A percentile compares a stretch with the other conserved stretches of the same genome.
phyloP scores from a whole-genome alignment of 2,888 invertebrate species.

The Epinotia brunnichana region DNA sequence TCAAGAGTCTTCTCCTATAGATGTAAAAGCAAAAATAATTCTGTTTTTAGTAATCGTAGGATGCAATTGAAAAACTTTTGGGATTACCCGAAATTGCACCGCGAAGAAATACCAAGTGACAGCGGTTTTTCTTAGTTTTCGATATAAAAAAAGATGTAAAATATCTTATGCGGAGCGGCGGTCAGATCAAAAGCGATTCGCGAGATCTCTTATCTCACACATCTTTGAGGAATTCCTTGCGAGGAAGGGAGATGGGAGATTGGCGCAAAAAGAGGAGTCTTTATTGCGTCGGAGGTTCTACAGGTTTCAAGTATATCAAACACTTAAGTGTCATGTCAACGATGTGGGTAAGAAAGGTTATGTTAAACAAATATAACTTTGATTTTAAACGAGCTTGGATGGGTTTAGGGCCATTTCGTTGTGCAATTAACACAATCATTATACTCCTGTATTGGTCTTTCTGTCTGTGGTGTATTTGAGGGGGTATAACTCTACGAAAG shows the following conservation, averaged over 20 bases:
- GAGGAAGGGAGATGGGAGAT: conserved; percentile 22
- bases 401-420: background rate
- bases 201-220: conserved; percentile 62
- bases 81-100: conserved; percentile 77
- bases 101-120: conserved; percentile 68
- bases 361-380: conserved; percentile 41
- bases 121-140: conserved; percentile 74
- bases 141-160: conserved; percentile 67
- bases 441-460: background rate
- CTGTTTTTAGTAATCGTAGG: conserved; percentile 65
- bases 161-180: conserved; percentile 74
- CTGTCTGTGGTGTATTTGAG: background rate
- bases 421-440: background rate
- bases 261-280: conserved; percentile 32
- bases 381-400: conserved; percentile 17
- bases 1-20: conserved; percentile 33
- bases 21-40: conserved; percentile 41
- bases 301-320: conserved; percentile 40
- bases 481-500: background rate
- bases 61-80: conserved; percentile 61
- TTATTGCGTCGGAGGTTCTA: conserved; percentile 53
- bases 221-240: conserved; percentile 37
- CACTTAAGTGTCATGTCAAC: conserved; percentile 40
- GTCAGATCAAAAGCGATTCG: conserved; percentile 75
- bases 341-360: conserved; percentile 34